Percentiles rank a stretch among this genome's conserved stretches.
Evolutionary conservation across 2,797 vertebrate species (phyloP).

Genomic region (Hoplostethus atlanticus): DNA sequence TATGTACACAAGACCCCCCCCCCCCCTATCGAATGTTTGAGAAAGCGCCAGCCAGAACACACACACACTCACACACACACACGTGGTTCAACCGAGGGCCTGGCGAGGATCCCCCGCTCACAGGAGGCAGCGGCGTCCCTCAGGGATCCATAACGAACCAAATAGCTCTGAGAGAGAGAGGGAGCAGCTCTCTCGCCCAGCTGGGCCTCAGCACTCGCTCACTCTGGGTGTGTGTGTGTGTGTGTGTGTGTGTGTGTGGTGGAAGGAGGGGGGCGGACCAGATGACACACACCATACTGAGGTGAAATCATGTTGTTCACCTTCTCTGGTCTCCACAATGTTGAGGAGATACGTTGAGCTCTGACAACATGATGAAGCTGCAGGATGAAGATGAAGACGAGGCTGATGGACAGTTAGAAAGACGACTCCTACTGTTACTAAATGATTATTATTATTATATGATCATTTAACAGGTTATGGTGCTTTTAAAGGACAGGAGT

Average conservation of each 20-base stretch:
- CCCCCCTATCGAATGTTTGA: conserved; percentile 30
- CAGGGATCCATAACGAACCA: conserved; percentile 67
- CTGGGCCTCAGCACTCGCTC: conserved; percentile 52
- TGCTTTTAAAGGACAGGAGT: no score
- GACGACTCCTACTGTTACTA: not conserved
- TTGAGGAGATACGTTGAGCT: not conserved
- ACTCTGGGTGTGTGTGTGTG: conserved; percentile 29
- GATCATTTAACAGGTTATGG: no score
- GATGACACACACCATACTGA: conserved; percentile 43
- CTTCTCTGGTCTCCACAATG: not conserved
- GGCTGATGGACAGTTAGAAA: no score
- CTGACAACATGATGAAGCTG: no score
- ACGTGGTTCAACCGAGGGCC: conserved; percentile 34
- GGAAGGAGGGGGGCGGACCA: conserved; percentile 20
- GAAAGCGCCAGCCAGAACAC: conserved; percentile 39
- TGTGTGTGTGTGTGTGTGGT: conserved; percentile 15
- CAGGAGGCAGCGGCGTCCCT: conserved; percentile 67
- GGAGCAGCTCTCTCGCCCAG: conserved; percentile 47
- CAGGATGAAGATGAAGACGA: no score
- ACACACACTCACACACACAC: conserved; percentile 34
- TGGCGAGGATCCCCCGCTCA: conserved; percentile 58
- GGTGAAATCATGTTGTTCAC: conserved; percentile 45
- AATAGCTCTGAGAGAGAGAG: conserved; percentile 40
- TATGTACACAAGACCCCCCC: not conserved
- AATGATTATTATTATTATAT: not conserved